Base-by-base conservation (phyloP, 2,113 vertebrate genomes). In the Rhabdomys dilectus region DNA sequence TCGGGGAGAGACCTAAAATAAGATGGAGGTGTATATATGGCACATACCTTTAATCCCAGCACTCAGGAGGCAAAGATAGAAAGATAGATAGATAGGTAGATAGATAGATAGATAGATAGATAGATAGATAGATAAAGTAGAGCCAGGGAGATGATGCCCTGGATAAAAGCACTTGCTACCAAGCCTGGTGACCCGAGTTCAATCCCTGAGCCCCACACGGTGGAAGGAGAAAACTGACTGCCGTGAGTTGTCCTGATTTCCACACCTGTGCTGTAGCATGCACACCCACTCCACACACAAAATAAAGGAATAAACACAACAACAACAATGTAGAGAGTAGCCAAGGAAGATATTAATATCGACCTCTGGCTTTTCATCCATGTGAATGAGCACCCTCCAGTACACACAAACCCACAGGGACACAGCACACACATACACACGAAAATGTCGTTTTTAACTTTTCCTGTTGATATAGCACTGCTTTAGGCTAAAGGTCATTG, bases 21-120 rank as follows among this genome's bases (percentile, higher is more conserved):
- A 82, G 36, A 60, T n/a, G 31, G n/a, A 51, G 5, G 51, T 51
- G 10, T 51, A 10, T 51, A 10, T 51, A 10, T 51, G 10, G 51
- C 51, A 51, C 51, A 51, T 10, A 51, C 10, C 51, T 51, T 51
- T 51, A 51, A 51, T 51, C 51, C 51, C 10, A 11, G 51, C 51
- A 51, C 51, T 51, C 51, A 51, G 51, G 51, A 51, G 51, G 10
- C 51, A 51, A 10, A 51, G 45, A 45, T 29, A 29, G 62, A 64
- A 11, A 29, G 62, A 64, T 4, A 10, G 62, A 26, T 9, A 26
- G 60, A 26, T 9, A 26, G 26, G 11, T 3, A 29, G 62, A 29
- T 3, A 29, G 62, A 29, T 3, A 29, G 62, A 29, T 0, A 29
- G 62, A 12, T 0, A 29, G 62, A 12, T 1, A 31, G 62, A 12